These are phyloP conservation scores for Aphidius ervi DNA, from an alignment of 1,140 invertebrate genomes.

Conservation along the genomic window DNA sequence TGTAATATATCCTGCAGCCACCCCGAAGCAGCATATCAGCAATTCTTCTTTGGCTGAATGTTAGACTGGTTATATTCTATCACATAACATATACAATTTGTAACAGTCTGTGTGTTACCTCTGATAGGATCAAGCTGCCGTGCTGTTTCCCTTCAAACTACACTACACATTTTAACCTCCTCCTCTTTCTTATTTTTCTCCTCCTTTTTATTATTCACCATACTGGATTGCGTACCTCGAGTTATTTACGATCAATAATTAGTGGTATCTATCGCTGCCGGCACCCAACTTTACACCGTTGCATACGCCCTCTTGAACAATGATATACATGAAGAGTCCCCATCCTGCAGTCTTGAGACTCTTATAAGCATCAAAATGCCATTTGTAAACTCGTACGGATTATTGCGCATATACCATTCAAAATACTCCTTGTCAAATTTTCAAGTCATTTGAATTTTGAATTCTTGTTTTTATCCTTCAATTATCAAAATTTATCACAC, in stretches of 20 bases:
- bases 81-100: too few relatives aligned
- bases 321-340: conserved; percentile 17
- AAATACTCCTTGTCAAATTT: too few relatives aligned
- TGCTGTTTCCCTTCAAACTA: not conserved
- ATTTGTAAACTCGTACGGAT: too few relatives aligned
- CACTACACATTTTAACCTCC: conserved; percentile 1
- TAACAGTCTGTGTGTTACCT: not conserved
- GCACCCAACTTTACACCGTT: conserved; percentile 19
- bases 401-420: too few relatives aligned
- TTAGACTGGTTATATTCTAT: too few relatives aligned
- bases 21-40: conserved; percentile 10
- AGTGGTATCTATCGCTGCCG: conserved; percentile 30
- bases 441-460: too few relatives aligned
- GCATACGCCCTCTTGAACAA: conserved; percentile 14
- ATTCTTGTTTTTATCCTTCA: too few relatives aligned
- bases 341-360: too few relatives aligned
- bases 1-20: conserved; percentile 25
- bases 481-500: too few relatives aligned
- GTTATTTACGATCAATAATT: conserved; percentile 30
- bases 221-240: not conserved
- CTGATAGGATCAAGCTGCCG: conserved; percentile 8
- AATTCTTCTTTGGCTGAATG: too few relatives aligned
- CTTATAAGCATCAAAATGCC: too few relatives aligned
- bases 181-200: not conserved
- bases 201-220: not conserved